A percentile compares a stretch with the other conserved stretches of the same genome.
These are phyloP conservation scores for Ataeniobius toweri DNA, from an alignment of 2,797 vertebrate species.

Conservation along the genomic window DNA sequence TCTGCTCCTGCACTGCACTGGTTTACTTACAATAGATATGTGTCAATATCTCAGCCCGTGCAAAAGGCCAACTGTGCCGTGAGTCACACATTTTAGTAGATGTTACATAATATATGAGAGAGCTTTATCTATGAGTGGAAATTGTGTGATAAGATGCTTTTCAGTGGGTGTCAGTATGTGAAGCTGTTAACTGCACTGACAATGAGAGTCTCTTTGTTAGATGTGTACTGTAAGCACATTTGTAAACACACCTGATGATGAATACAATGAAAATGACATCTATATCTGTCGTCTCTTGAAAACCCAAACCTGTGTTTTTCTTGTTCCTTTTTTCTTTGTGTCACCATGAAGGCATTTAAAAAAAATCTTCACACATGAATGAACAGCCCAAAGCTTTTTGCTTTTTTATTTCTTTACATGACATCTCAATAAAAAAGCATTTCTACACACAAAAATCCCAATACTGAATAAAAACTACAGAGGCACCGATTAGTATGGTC, in stretches of 20 bases:
- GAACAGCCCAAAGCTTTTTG: conserved; percentile 7
- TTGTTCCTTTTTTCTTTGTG: conserved; percentile 26
- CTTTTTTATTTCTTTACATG: neutral
- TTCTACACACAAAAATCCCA: neutral
- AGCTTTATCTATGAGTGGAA: conserved; percentile 61
- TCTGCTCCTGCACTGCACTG: conserved; percentile 44
- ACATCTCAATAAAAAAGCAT: neutral
- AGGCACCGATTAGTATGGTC: neutral
- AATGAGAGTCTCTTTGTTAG: conserved; percentile 46
- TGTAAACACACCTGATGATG: conserved; percentile 68
- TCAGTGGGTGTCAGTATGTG: conserved; percentile 58
- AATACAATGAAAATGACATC: conserved; percentile 55
- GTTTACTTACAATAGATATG: conserved; percentile 42
- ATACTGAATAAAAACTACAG: neutral
- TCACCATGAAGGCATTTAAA: conserved; percentile 9
- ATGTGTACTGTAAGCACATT: conserved; percentile 62
- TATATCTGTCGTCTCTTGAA: conserved; percentile 66
- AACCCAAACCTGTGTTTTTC: conserved; percentile 43
- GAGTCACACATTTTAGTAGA: conserved; percentile 65
- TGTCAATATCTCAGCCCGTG: conserved; percentile 43
- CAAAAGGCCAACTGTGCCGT: conserved; percentile 47
- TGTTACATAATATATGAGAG: conserved; percentile 67
- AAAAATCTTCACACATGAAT: conserved; percentile 1
- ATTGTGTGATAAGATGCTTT: conserved; percentile 59
- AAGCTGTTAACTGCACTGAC: conserved; percentile 46